These are phyloP conservation scores for Leuciscus idus DNA, from an alignment of 2,113 vertebrate genomes.

Conservation along the genomic window DNA sequence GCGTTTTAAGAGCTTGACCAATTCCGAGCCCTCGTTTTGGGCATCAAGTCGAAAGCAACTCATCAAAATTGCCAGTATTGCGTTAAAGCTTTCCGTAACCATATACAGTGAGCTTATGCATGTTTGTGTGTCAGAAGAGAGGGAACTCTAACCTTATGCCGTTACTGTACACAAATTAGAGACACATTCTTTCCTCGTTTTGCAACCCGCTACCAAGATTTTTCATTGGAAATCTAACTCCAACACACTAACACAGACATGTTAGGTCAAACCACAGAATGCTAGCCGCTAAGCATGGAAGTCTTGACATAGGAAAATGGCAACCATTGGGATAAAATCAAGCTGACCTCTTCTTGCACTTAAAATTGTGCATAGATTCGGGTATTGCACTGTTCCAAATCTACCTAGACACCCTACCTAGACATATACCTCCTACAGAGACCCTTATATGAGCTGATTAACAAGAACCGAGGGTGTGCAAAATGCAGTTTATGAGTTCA, in stretches of 20 bases:
- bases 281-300: neutral
- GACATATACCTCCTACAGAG: too few species aligned
- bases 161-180: slow-evolving; percentile 37
- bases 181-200: slow-evolving; percentile 28
- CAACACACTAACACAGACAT: slow-evolving; percentile 12
- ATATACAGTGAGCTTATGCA: neutral
- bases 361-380: neutral
- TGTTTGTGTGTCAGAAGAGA: neutral
- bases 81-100: slow-evolving; percentile 1
- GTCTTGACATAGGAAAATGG: slow-evolving; percentile 1
- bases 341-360: neutral
- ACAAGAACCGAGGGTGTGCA: neutral
- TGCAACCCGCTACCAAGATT: slow-evolving; percentile 21
- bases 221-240: slow-evolving; percentile 5
- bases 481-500: neutral
- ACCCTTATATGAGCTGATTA: neutral
- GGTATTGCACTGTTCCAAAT: neutral
- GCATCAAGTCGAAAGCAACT: slow-evolving; percentile 36
- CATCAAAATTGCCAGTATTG: slow-evolving; percentile 41
- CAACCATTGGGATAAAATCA: neutral
- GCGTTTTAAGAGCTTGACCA: slow-evolving; percentile 15
- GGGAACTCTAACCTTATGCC: slow-evolving; percentile 24
- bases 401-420: too few species aligned
- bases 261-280: slow-evolving; percentile 28
- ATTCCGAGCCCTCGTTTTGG: slow-evolving; percentile 34